Percentiles rank a stretch among this genome's conserved stretches.
Conservation (phyloP, 2,888 invertebrate genomes). For the Patella caerulea region DNA sequence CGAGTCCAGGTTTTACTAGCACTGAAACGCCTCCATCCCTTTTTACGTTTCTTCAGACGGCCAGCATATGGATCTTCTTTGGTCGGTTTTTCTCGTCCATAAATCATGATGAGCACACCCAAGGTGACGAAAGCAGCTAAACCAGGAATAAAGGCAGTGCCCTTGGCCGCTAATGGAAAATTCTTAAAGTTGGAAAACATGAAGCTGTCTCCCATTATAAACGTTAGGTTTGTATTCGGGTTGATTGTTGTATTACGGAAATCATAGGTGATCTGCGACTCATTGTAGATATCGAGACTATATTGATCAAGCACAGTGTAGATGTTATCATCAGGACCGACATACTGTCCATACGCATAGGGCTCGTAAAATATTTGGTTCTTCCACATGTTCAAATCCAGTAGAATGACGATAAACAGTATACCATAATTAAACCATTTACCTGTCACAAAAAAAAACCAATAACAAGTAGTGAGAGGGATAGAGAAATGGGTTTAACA, state of each 20-base stretch:
- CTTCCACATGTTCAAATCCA: constrained; percentile 76
- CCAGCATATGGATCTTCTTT: constrained; percentile 62
- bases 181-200: constrained; percentile 74
- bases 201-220: constrained; percentile 70
- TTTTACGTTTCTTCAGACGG: constrained; percentile 54
- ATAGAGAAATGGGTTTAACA: no score
- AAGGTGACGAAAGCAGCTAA: constrained; percentile 60
- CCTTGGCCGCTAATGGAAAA: constrained; percentile 70
- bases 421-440: constrained; percentile 76
- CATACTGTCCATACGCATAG: constrained; percentile 73
- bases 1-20: constrained; percentile 30
- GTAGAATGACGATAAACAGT: constrained; percentile 74
- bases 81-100: constrained; percentile 59
- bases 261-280: constrained; percentile 69
- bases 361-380: constrained; percentile 74
- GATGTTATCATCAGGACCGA: constrained; percentile 70
- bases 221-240: constrained; percentile 69
- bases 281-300: constrained; percentile 59
- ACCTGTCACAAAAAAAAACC: constrained; percentile 64
- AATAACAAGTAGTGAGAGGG: no score
- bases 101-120: constrained; percentile 59
- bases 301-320: constrained; percentile 56
- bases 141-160: constrained; percentile 73
- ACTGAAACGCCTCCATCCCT: constrained; percentile 41
- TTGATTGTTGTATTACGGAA: constrained; percentile 69